A percentile compares a stretch with the other conserved stretches of the same genome.
These are phyloP conservation scores for Dipodomys spectabilis DNA, from an alignment of 2,113 vertebrate species.

Conservation along the genomic window DNA sequence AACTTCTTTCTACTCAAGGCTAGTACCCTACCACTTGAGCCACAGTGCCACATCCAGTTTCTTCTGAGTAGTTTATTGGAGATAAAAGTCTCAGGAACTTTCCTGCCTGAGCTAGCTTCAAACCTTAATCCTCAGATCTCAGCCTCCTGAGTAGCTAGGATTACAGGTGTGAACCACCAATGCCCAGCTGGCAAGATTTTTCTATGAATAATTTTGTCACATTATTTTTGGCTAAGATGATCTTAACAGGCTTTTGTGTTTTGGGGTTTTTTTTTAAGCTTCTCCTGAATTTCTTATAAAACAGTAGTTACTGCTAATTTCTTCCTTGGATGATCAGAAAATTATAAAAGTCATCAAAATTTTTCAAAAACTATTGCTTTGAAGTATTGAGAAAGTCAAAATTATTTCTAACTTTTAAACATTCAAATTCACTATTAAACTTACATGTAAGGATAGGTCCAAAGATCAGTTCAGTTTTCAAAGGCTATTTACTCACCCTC, in stretches of 20 bases:
- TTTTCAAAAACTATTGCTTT: background rate
- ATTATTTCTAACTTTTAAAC: background rate
- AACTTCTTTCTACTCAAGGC: no score
- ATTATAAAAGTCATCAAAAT: background rate
- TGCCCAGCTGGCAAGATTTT: background rate
- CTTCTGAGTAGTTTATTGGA: no score
- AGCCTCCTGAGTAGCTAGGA: no score
- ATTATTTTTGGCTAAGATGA: slow-evolving; percentile 36
- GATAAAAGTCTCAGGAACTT: no score
- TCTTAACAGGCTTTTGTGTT: background rate
- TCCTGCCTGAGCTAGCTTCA: no score
- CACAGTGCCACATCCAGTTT: no score
- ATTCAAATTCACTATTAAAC: slow-evolving; percentile 11
- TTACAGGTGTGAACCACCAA: no score
- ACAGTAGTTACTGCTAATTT: slow-evolving; percentile 39
- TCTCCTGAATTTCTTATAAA: slow-evolving; percentile 8
- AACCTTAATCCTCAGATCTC: no score
- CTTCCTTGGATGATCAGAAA: slow-evolving; percentile 44
- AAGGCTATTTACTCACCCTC: slow-evolving; percentile 27
- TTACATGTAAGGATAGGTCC: background rate
- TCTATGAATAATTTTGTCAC: slow-evolving; percentile 12
- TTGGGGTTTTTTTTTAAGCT: background rate
- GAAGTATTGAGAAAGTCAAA: background rate
- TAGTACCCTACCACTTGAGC: no score
- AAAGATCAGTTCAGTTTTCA: slow-evolving; percentile 31